Conservation (phyloP, 1,140 invertebrate species). For the Diplogasteroides magnus region DNA sequence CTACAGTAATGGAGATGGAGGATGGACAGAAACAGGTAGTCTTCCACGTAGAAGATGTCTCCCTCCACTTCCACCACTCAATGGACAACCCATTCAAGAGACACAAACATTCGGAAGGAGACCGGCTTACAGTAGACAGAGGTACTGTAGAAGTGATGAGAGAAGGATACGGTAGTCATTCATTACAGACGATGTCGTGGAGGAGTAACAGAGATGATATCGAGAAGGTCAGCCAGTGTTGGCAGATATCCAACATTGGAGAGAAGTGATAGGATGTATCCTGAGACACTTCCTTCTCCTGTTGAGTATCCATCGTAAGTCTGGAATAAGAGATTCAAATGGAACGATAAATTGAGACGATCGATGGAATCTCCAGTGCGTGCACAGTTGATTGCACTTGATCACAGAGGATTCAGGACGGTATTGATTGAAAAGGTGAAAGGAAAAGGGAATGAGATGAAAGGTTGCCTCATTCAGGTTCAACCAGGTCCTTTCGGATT, state of each 20-base stretch:
- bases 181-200: slow-evolving; percentile 1
- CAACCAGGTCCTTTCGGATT: slow-evolving; percentile 29
- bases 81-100: background rate
- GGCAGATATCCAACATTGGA: slow-evolving; percentile 1
- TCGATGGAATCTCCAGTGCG: slow-evolving; percentile 12
- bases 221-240: slow-evolving; percentile 5
- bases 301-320: too few relatives aligned
- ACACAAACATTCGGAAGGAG: background rate
- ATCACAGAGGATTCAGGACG: slow-evolving; percentile 21
- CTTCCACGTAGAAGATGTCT: background rate
- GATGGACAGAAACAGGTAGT: background rate
- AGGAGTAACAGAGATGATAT: background rate
- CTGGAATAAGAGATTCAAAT: too few relatives aligned
- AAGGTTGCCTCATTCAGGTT: background rate
- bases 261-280: background rate
- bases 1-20: slow-evolving; percentile 7
- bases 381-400: slow-evolving; percentile 24
- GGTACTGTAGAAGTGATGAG: background rate
- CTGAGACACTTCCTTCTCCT: too few relatives aligned
- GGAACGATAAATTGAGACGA: too few relatives aligned
- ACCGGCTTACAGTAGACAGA: background rate
- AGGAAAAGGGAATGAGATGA: too few relatives aligned
- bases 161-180: too few relatives aligned
- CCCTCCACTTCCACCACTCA: background rate
- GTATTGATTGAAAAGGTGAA: slow-evolving; percentile 21